Conservation (phyloP, 2,797 vertebrate genomes). For the Pteronotus mesoamericanus region DNA sequence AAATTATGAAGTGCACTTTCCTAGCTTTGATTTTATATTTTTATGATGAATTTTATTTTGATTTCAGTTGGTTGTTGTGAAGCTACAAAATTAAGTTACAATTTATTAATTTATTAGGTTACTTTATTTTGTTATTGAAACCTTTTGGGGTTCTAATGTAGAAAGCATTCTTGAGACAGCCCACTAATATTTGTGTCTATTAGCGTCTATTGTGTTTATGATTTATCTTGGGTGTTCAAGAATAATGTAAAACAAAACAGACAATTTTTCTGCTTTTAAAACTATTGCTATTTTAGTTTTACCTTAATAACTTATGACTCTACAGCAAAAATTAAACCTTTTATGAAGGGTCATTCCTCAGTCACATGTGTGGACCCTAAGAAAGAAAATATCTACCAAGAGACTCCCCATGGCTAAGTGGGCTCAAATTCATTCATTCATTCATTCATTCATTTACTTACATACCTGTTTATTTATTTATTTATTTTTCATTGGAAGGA, state of each 20-base stretch:
- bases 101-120: background rate
- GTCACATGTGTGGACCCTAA: background rate
- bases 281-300: background rate
- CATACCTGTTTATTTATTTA: background rate
- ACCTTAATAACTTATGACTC: background rate
- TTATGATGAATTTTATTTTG: conserved; percentile 28
- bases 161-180: background rate
- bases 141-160: background rate
- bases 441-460: background rate
- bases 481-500: background rate
- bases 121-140: conserved; percentile 12
- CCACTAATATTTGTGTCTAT: background rate
- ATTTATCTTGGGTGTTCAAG: background rate
- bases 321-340: background rate
- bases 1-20: background rate
- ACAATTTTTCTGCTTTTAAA: background rate
- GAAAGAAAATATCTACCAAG: background rate
- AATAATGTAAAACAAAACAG: background rate
- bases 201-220: background rate
- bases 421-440: background rate
- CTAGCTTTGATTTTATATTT: conserved; percentile 1
- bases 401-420: background rate
- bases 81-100: background rate
- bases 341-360: background rate
- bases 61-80: background rate